Conservation (phyloP, 2,113 vertebrate species). For the Gavia stellata region DNA sequence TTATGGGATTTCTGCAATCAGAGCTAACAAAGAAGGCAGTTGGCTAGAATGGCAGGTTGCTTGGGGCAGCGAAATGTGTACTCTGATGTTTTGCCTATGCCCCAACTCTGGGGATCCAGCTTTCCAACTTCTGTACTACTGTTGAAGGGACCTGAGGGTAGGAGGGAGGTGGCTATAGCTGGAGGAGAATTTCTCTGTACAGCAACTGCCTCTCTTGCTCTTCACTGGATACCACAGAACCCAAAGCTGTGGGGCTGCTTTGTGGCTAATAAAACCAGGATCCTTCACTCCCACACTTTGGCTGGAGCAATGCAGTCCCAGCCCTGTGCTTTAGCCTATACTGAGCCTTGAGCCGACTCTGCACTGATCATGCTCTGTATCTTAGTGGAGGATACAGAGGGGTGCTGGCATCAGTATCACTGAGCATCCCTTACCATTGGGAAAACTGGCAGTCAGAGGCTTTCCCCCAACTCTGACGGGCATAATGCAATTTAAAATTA, state of each 20-base stretch:
- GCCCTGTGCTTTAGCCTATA: fast-evolving
- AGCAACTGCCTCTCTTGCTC: not conserved
- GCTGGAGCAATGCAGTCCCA: not conserved
- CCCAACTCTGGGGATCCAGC: not conserved
- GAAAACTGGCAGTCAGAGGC: not conserved
- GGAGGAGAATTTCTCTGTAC: not conserved
- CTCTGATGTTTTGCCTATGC: fast-evolving
- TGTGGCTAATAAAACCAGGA: not conserved
- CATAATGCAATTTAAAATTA: not conserved
- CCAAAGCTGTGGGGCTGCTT: not conserved
- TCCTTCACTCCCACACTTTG: not conserved
- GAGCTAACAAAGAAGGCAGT: not conserved
- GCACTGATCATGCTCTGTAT: fast-evolving
- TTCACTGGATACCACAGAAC: not conserved
- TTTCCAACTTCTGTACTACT: not conserved
- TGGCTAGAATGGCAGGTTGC: not conserved
- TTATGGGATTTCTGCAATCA: not conserved
- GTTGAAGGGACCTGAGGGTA: not conserved
- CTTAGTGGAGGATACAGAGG: not conserved
- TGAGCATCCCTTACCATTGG: not conserved
- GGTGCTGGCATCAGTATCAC: not conserved
- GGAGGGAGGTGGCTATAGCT: not conserved
- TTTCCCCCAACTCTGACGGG: not conserved
- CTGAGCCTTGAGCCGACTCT: not conserved
- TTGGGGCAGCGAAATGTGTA: not conserved